A percentile compares a stretch with the other conserved stretches of the same genome.
These are phyloP conservation scores for Steinernema scapterisci DNA, from an alignment of 2,888 invertebrate genomes.

Conservation along the genomic window DNA sequence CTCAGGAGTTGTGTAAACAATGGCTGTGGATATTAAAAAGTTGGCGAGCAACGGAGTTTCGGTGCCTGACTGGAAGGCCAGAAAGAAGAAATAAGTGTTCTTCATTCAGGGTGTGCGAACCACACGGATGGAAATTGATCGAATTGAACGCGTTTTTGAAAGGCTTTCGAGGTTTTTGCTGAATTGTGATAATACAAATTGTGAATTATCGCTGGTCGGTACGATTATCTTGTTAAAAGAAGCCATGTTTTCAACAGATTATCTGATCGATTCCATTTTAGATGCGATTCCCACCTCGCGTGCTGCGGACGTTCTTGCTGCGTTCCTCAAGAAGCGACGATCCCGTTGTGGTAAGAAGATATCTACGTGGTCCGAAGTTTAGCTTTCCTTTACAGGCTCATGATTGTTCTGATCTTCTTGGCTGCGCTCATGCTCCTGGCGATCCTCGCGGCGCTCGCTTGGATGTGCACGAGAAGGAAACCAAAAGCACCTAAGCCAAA, in stretches of 20 bases:
- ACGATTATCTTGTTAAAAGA: too few species aligned
- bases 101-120: too few species aligned
- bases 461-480: conserved; percentile 55
- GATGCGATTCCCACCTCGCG: conserved; percentile 61
- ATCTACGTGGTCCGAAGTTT: not conserved
- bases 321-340: conserved; percentile 55
- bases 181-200: too few species aligned
- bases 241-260: too few species aligned
- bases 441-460: conserved; percentile 53
- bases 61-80: too few species aligned
- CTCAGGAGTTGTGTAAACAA: too few species aligned
- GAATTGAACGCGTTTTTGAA: too few species aligned
- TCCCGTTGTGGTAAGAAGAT: conserved; percentile 56
- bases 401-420: conserved; percentile 55
- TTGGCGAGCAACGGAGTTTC: too few species aligned
- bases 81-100: too few species aligned
- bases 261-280: conserved; percentile 36
- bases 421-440: conserved; percentile 51
- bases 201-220: too few species aligned
- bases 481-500: conserved; percentile 59
- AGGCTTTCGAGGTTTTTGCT: not conserved
- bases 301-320: conserved; percentile 66
- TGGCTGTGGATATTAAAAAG: too few species aligned
- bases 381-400: conserved; percentile 50
- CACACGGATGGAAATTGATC: too few species aligned